Percentiles rank a stretch among this genome's conserved stretches.
These are phyloP conservation scores for Epistrophe grossulariae DNA, from an alignment of 2,888 invertebrate genomes.

Conservation along the genomic window DNA sequence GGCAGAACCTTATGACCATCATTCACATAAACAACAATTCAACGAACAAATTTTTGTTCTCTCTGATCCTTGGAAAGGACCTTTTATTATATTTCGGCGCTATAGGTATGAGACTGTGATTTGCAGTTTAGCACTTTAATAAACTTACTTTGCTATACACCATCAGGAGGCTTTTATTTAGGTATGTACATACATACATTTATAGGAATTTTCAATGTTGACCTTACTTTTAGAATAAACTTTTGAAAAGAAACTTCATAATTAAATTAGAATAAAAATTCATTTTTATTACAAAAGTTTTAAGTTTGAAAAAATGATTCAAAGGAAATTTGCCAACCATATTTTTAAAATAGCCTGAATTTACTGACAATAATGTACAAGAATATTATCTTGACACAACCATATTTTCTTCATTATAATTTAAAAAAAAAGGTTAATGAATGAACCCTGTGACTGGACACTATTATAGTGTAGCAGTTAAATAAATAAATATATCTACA, in stretches of 20 bases:
- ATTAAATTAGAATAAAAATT: constrained; percentile 55
- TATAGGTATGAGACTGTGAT: constrained; percentile 20
- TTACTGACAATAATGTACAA: background rate
- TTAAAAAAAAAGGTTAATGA: constrained; percentile 21
- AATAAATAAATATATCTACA: constrained; percentile 1
- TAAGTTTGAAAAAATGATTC: background rate
- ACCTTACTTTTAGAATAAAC: background rate
- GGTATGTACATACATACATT: no score
- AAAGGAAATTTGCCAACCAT: constrained; percentile 4
- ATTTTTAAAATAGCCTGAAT: background rate
- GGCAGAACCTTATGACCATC: constrained; percentile 56
- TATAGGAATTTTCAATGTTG: background rate
- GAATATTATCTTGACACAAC: constrained; percentile 15
- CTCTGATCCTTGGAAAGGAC: constrained; percentile 19
- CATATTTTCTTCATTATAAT: constrained; percentile 14
- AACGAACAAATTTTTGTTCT: constrained; percentile 58
- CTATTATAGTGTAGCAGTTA: background rate
- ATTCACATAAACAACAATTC: constrained; percentile 69
- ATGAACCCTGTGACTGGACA: background rate
- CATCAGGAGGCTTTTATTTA: background rate
- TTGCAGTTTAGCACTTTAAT: constrained; percentile 69
- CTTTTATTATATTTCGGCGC: constrained; percentile 6
- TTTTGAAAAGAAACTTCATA: constrained; percentile 39
- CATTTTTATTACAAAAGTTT: constrained; percentile 42
- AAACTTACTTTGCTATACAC: constrained; percentile 49